These are phyloP conservation scores for Phortica variegata DNA, from an alignment of 1,140 invertebrate genomes.

Conservation along the genomic window DNA sequence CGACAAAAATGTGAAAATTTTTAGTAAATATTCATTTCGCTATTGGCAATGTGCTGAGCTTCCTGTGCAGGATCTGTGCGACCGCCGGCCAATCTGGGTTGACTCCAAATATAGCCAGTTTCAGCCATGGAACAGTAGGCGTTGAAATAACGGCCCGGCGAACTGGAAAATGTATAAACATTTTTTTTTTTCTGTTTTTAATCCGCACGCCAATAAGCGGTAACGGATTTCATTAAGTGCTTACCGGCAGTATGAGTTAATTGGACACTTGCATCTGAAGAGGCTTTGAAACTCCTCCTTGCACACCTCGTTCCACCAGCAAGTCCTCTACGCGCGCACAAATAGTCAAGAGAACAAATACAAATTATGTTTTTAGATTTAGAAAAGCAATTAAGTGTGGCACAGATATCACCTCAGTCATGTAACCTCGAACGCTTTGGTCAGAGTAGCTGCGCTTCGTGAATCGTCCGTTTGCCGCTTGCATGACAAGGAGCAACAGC, in stretches of 20 bases:
- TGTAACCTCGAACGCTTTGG: conserved; percentile 74
- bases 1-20: too few species aligned
- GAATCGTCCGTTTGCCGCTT: conserved; percentile 63
- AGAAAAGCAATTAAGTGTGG: background rate
- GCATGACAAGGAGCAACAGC: conserved; percentile 24
- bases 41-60: conserved; percentile 22
- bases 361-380: background rate
- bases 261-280: conserved; percentile 83
- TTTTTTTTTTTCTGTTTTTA: background rate
- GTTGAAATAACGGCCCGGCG: conserved; percentile 85
- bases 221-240: too few species aligned
- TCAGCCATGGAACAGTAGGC: conserved; percentile 86
- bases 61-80: conserved; percentile 22
- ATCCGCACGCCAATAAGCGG: background rate
- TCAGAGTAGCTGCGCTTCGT: conserved; percentile 73
- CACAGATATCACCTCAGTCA: conserved; percentile 68
- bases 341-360: background rate
- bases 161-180: conserved; percentile 25
- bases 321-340: conserved; percentile 68
- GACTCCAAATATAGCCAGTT: conserved; percentile 86
- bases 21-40: too few species aligned
- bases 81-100: conserved; percentile 66
- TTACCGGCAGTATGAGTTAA: conserved; percentile 81
- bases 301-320: conserved; percentile 92
- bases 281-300: conserved; percentile 86